Conservation (phyloP, 2,888 invertebrate species). For the Alloplasta piceator region DNA sequence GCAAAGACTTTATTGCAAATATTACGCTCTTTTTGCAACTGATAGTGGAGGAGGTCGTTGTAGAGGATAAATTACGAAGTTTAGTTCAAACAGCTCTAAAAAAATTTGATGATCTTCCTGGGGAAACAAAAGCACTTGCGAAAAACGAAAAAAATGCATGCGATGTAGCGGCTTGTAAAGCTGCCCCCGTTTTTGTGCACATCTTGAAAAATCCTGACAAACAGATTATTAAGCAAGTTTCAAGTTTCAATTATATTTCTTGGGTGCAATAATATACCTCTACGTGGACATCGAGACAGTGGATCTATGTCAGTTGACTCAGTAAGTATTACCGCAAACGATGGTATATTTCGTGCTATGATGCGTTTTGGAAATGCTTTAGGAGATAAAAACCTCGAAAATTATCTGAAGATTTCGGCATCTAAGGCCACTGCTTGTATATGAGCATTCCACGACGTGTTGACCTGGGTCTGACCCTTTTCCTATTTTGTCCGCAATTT, state of each 20-base stretch:
- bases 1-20: slow-evolving; percentile 64
- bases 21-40: slow-evolving; percentile 55
- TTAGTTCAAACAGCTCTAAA: slow-evolving; percentile 59
- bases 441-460: too few relatives aligned
- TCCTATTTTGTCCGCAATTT: too few relatives aligned
- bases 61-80: slow-evolving; percentile 16
- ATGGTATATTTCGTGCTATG: slow-evolving; percentile 69
- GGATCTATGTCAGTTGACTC: slow-evolving; percentile 2
- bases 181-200: slow-evolving; percentile 50
- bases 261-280: slow-evolving; percentile 71
- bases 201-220: slow-evolving; percentile 13
- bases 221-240: slow-evolving; percentile 45
- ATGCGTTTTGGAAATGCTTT: slow-evolving; percentile 68
- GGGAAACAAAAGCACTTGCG: slow-evolving; percentile 50
- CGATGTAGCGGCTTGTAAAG: slow-evolving; percentile 54
- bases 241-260: slow-evolving; percentile 64
- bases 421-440: slow-evolving; percentile 69
- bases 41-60: slow-evolving; percentile 34
- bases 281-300: slow-evolving; percentile 69
- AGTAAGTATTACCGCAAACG: slow-evolving; percentile 6
- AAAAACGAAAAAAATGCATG: slow-evolving; percentile 50
- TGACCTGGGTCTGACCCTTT: too few relatives aligned
- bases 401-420: slow-evolving; percentile 67
- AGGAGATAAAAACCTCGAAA: slow-evolving; percentile 67
- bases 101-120: slow-evolving; percentile 53